Conservation (phyloP, 2,888 invertebrate species). For the Eupelmus urozonus region DNA sequence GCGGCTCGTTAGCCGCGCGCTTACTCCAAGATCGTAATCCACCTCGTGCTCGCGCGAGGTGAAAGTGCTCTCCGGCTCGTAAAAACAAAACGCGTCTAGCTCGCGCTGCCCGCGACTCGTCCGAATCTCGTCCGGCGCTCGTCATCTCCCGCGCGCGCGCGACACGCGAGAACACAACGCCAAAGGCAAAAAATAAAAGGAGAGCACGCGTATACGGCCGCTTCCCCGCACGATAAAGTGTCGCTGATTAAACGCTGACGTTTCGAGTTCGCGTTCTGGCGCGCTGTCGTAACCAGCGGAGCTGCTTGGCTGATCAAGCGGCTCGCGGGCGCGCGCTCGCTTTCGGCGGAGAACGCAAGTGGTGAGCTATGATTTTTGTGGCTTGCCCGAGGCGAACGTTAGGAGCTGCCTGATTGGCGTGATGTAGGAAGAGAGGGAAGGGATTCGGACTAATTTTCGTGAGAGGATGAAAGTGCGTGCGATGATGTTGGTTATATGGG, state of each 20-base stretch:
- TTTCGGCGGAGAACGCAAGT: constrained; percentile 28
- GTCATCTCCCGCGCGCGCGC: not conserved
- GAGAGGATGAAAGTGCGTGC: too few species aligned
- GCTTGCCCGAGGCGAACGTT: too few species aligned
- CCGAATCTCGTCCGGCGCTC: not conserved
- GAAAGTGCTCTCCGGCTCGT: constrained; percentile 28
- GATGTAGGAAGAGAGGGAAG: too few species aligned
- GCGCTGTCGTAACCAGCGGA: constrained; percentile 21
- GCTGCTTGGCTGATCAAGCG: constrained; percentile 63
- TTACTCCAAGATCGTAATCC: not conserved
- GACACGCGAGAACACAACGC: not conserved
- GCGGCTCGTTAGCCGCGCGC: constrained; percentile 13
- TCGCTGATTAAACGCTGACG: constrained; percentile 40
- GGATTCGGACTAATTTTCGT: too few species aligned
- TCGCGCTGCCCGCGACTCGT: not conserved
- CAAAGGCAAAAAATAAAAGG: not conserved
- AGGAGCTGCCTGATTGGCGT: too few species aligned
- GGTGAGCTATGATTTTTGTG: too few species aligned
- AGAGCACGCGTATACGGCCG: not conserved
- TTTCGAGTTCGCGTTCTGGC: constrained; percentile 12
- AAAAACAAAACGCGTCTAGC: not conserved
- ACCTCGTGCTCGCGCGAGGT: constrained; percentile 13
- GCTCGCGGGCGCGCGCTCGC: constrained; percentile 20
- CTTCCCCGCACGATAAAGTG: constrained; percentile 19
- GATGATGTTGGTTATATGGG: too few species aligned